Evolutionary conservation across 2,888 invertebrate species (phyloP).

Genomic region (Crepidodera aurea): DNA sequence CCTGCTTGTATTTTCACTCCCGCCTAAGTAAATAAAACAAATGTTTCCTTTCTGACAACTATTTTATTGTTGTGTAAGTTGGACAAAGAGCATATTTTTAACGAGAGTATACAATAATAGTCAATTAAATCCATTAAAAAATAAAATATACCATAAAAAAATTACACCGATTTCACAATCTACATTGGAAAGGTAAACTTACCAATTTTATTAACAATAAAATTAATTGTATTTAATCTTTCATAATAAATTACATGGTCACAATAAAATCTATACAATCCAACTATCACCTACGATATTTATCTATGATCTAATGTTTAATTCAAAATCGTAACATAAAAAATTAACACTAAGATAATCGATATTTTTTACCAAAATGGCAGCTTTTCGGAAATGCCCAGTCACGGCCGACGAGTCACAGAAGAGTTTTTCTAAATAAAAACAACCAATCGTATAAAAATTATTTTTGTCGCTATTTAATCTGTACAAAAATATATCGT

Average conservation of each 20-base stretch:
- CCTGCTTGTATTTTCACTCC: too few species aligned
- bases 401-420: constrained; percentile 26
- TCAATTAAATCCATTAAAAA: constrained; percentile 22
- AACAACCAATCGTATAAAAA: not conserved
- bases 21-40: not conserved
- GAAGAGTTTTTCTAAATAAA: constrained; percentile 15
- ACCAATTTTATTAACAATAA: constrained; percentile 17
- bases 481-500: not conserved
- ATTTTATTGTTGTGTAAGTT: constrained; percentile 37
- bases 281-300: constrained; percentile 27
- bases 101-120: constrained; percentile 24
- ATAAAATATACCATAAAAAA: constrained; percentile 34
- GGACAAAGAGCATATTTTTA: constrained; percentile 27
- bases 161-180: constrained; percentile 37
- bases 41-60: constrained; percentile 3
- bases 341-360: constrained; percentile 29
- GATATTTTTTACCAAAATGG: constrained; percentile 29
- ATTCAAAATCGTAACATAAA: constrained; percentile 32
- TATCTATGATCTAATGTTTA: constrained; percentile 36
- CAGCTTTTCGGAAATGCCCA: constrained; percentile 37
- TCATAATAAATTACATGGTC: constrained; percentile 47
- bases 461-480: not conserved
- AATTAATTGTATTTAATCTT: constrained; percentile 26
- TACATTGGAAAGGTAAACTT: constrained; percentile 14
- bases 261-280: constrained; percentile 49